phyloP scores from a whole-genome alignment of 2,888 invertebrate genomes.

The Acronicta alni region DNA sequence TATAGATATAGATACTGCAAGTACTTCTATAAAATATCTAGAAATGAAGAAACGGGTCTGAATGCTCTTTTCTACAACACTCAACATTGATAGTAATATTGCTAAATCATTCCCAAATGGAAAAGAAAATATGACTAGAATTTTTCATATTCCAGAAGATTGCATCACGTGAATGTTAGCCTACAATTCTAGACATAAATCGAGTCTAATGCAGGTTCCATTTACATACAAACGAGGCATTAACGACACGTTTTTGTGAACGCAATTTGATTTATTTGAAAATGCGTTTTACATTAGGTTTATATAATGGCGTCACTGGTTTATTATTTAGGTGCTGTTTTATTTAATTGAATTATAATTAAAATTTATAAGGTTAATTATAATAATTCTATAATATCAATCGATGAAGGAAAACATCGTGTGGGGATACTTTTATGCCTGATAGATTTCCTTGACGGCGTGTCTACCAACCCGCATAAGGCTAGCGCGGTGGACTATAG shows the following conservation, averaged over 20 bases:
- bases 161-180: conserved; percentile 12
- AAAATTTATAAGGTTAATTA: too few relatives aligned
- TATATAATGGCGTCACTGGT: too few relatives aligned
- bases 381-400: too few relatives aligned
- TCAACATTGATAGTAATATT: neutral
- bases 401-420: too few relatives aligned
- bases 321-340: too few relatives aligned
- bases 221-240: conserved; percentile 35
- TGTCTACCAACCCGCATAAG: too few relatives aligned
- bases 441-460: too few relatives aligned
- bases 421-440: too few relatives aligned
- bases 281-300: conserved; percentile 10
- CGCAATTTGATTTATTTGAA: conserved; percentile 20
- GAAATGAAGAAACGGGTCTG: too few relatives aligned
- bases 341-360: too few relatives aligned
- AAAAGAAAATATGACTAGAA: conserved; percentile 10
- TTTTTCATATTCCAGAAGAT: conserved; percentile 27
- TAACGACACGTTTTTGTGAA: conserved; percentile 39
- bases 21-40: neutral
- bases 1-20: too few relatives aligned
- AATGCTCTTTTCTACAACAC: neutral
- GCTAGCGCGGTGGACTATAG: too few relatives aligned
- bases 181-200: conserved; percentile 40
- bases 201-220: conserved; percentile 19
- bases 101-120: conserved; percentile 11